Conservation (phyloP, 1,140 invertebrate species). For the Drosophila kepulauana region DNA sequence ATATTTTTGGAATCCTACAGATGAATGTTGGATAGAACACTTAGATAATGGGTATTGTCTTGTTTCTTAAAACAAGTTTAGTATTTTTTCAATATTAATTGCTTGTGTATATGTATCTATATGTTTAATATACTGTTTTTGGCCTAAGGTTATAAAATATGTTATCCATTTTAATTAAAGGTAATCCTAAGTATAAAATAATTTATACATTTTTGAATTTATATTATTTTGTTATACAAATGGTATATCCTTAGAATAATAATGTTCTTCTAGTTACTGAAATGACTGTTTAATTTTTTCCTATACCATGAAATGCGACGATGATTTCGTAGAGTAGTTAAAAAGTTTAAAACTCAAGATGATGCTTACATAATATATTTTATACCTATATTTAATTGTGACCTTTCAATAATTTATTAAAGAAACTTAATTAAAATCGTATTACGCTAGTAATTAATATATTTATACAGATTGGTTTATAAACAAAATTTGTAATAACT, state of each 20-base stretch:
- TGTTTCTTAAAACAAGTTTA: constrained; percentile 17
- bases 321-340: constrained; percentile 5
- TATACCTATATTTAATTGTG: constrained; percentile 17
- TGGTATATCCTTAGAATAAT: constrained; percentile 1
- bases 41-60: constrained; percentile 9
- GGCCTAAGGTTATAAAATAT: constrained; percentile 3
- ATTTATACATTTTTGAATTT: constrained; percentile 19
- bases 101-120: constrained; percentile 5
- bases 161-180: constrained; percentile 1
- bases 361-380: constrained; percentile 6
- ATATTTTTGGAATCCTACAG: constrained; percentile 8
- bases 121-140: constrained; percentile 7
- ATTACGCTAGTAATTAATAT: constrained; percentile 31
- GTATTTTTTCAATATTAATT: constrained; percentile 2
- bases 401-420: background rate
- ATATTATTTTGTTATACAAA: background rate
- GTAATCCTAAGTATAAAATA: background rate
- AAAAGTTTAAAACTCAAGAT: constrained; percentile 4
- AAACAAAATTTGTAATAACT: constrained; percentile 43
- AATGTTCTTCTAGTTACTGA: background rate
- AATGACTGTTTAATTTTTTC: background rate
- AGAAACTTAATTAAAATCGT: constrained; percentile 10
- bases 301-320: background rate
- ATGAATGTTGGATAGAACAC: constrained; percentile 14
- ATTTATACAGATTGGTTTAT: constrained; percentile 37